phyloP scores from a whole-genome alignment of 2,113 vertebrate genomes.

The Rhinolophus ferrumequinum region DNA sequence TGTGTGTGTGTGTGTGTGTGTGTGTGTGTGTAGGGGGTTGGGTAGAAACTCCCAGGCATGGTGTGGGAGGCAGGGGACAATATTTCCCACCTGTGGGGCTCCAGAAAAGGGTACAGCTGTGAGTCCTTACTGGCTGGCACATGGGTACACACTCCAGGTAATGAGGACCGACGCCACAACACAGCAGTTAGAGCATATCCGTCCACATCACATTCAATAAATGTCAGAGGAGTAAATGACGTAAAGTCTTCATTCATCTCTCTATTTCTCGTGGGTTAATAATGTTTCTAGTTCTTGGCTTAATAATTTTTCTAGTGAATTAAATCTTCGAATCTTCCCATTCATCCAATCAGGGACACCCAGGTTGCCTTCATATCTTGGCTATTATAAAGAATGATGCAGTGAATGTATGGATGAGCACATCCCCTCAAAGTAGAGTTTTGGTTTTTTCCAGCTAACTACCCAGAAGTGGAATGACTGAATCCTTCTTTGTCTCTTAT shows the following conservation, averaged over 20 bases:
- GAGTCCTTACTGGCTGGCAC: neutral
- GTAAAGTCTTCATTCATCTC: neutral
- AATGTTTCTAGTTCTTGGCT: neutral
- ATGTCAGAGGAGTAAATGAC: neutral
- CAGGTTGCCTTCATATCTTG: too few species aligned
- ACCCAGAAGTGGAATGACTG: too few species aligned
- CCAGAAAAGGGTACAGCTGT: neutral
- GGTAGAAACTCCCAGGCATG: neutral
- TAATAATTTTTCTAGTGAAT: slow-evolving; percentile 1
- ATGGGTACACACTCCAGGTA: neutral
- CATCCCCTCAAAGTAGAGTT: too few species aligned
- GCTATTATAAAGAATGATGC: too few species aligned
- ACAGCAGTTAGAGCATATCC: neutral
- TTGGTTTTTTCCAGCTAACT: too few species aligned
- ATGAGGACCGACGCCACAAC: too few species aligned
- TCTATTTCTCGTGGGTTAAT: neutral
- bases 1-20: neutral
- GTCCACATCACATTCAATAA: neutral
- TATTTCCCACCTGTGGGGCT: neutral
- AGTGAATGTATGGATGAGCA: too few species aligned
- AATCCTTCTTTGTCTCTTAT: too few species aligned
- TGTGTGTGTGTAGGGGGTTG: neutral
- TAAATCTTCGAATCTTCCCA: neutral
- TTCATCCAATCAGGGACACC: neutral
- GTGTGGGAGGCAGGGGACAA: neutral